Conservation (phyloP, 2,888 invertebrate genomes). For the Macrophya annulata region DNA sequence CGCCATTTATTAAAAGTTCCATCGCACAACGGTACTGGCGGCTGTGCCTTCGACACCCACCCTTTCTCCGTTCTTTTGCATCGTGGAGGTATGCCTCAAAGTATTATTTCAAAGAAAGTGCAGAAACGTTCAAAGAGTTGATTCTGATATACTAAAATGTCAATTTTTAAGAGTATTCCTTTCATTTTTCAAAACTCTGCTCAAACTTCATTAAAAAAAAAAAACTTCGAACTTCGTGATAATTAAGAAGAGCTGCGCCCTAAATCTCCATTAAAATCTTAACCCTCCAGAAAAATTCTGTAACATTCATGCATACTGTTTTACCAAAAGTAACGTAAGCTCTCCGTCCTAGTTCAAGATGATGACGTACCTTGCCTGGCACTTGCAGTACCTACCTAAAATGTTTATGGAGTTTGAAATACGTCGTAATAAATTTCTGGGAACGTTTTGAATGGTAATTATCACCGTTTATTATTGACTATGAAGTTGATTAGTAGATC, state of each 20-base stretch:
- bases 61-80: constrained; percentile 18
- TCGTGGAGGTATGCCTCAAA: background rate
- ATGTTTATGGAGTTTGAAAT: background rate
- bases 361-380: background rate
- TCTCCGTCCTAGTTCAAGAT: background rate
- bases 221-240: background rate
- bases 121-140: background rate
- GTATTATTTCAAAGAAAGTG: constrained; percentile 13
- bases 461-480: constrained; percentile 10
- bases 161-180: background rate
- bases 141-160: background rate
- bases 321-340: too few relatives aligned
- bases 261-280: too few relatives aligned
- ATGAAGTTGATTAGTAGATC: constrained; percentile 12
- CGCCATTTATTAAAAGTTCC: constrained; percentile 80
- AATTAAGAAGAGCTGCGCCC: background rate
- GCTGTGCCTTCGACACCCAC: constrained; percentile 44
- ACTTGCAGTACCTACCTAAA: background rate
- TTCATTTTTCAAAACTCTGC: background rate
- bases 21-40: constrained; percentile 71
- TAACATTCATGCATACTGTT: too few relatives aligned
- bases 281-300: too few relatives aligned
- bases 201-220: background rate
- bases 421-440: constrained; percentile 11
- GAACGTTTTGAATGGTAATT: background rate